Evolutionary conservation across 2,888 invertebrate species (phyloP).

Genomic region (Nomada ruficornis): DNA sequence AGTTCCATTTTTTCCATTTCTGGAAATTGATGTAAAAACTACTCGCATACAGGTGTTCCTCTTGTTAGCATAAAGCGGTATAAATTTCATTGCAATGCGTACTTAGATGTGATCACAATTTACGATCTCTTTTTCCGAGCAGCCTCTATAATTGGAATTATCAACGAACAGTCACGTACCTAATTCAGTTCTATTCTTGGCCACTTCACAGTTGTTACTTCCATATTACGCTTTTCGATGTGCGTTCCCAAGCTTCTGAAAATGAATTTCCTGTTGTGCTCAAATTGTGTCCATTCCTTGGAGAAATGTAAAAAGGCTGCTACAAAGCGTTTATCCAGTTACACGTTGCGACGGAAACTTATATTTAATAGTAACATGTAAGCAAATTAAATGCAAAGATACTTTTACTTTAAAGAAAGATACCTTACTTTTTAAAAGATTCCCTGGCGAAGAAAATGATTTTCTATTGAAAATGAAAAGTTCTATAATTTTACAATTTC

Average conservation of each 20-base stretch:
- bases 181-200: constrained; percentile 41
- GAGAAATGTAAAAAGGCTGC: background rate
- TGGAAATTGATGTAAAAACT: no score
- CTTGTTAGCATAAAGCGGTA: background rate
- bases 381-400: background rate
- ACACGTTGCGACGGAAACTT: background rate
- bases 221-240: constrained; percentile 21
- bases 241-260: constrained; percentile 7
- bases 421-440: no score
- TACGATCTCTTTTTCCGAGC: constrained; percentile 20
- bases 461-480: no score
- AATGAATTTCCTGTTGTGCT: constrained; percentile 15
- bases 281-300: background rate
- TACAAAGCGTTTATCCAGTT: background rate
- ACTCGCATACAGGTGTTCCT: no score
- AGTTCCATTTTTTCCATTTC: no score
- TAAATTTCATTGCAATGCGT: constrained; percentile 17
- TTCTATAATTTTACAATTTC: background rate
- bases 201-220: constrained; percentile 32
- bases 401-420: background rate
- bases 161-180: constrained; percentile 24
- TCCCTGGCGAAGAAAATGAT: no score
- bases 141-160: constrained; percentile 45
- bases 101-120: constrained; percentile 3
- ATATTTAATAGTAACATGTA: background rate